A percentile compares a stretch with the other conserved stretches of the same genome.
Conservation (phyloP, 1,140 invertebrate genomes). For the Achroia grisella region DNA sequence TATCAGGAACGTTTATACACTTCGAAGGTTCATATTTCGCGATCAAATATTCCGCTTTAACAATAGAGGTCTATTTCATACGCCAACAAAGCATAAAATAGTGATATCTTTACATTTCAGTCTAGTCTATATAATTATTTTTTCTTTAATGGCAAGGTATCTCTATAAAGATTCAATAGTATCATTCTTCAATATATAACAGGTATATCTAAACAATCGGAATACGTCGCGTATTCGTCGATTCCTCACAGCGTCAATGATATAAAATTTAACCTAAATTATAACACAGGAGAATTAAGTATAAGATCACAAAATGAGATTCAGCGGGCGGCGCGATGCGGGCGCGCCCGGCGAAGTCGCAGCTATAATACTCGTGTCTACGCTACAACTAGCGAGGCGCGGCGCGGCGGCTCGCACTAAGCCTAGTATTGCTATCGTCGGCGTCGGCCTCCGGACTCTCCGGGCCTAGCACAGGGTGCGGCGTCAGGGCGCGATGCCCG, state of each 20-base stretch:
- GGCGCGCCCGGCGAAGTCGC: slow-evolving; percentile 62
- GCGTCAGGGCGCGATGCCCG: slow-evolving; percentile 84
- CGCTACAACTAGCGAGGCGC: slow-evolving; percentile 65
- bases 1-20: slow-evolving; percentile 47
- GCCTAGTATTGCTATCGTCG: slow-evolving; percentile 65
- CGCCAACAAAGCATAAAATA: slow-evolving; percentile 73
- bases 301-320: slow-evolving; percentile 74
- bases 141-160: slow-evolving; percentile 70
- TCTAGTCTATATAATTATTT: slow-evolving; percentile 71
- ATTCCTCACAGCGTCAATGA: slow-evolving; percentile 70
- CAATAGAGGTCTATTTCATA: slow-evolving; percentile 60
- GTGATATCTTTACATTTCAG: slow-evolving; percentile 73
- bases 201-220: slow-evolving; percentile 66
- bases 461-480: slow-evolving; percentile 75
- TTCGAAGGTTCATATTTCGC: slow-evolving; percentile 35
- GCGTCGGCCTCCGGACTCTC: slow-evolving; percentile 32
- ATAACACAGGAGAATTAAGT: slow-evolving; percentile 74
- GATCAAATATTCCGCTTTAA: slow-evolving; percentile 47
- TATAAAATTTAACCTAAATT: slow-evolving; percentile 74
- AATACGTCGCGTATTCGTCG: slow-evolving; percentile 60
- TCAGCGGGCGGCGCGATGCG: slow-evolving; percentile 56
- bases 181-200: slow-evolving; percentile 66
- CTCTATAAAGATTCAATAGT: slow-evolving; percentile 72
- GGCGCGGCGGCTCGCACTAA: slow-evolving; percentile 54
- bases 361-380: slow-evolving; percentile 64